A percentile compares a stretch with the other conserved stretches of the same genome.
phyloP scores from a whole-genome alignment of 1,140 invertebrate species.

The Calliopsis andreniformis region DNA sequence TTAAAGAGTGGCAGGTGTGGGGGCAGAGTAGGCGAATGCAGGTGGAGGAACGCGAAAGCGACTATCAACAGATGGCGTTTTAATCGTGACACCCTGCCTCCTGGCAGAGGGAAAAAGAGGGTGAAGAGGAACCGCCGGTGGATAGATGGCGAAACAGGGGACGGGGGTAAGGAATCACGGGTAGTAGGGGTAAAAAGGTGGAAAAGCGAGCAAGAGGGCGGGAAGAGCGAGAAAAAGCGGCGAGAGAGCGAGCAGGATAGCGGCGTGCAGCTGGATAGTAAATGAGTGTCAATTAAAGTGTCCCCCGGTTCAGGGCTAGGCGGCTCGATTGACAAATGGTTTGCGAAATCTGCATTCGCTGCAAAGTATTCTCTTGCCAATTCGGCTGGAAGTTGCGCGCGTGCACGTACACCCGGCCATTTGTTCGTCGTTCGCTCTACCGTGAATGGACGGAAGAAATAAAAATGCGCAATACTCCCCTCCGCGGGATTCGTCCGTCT shows the following conservation, averaged over 20 bases:
- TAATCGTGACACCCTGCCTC: constrained; percentile 61
- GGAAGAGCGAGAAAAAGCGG: constrained; percentile 40
- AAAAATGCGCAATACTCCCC: constrained; percentile 42
- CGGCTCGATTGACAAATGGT: constrained; percentile 76
- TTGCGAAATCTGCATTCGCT: constrained; percentile 77
- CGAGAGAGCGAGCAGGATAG: constrained; percentile 30
- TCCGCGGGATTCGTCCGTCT: constrained; percentile 27
- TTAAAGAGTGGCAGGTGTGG: constrained; percentile 34
- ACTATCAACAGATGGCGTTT: constrained; percentile 75
- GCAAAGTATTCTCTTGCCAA: constrained; percentile 66
- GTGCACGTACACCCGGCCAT: constrained; percentile 55
- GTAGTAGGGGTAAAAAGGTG: constrained; percentile 9
- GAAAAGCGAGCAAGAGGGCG: constrained; percentile 11
- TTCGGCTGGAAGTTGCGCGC: constrained; percentile 54
- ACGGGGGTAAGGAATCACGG: constrained; percentile 28
- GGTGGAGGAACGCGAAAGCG: constrained; percentile 9
- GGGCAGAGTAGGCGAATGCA: background rate
- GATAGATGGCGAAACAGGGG: constrained; percentile 23
- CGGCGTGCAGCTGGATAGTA: constrained; percentile 66
- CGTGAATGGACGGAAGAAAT: constrained; percentile 58
- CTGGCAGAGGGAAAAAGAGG: constrained; percentile 25
- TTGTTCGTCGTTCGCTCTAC: constrained; percentile 62
- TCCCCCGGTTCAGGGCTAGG: constrained; percentile 56
- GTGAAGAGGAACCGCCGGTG: background rate
- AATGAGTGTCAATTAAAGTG: constrained; percentile 80